Conservation (phyloP, 2,888 invertebrate species). For the Calameuta filiformis region DNA sequence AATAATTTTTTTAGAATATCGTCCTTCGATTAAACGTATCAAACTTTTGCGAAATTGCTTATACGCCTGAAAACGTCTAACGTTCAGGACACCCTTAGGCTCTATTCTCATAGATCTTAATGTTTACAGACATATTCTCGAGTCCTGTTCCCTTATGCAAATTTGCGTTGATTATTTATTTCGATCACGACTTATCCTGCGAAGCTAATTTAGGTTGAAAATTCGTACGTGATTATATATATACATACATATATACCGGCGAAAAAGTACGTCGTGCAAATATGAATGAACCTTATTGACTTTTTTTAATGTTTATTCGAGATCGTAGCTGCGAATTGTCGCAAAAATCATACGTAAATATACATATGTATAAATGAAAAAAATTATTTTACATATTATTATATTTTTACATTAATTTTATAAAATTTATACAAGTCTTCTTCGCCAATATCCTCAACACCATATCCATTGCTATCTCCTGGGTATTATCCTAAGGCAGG, state of each 20-base stretch:
- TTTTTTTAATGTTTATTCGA: not conserved
- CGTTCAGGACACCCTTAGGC: not conserved
- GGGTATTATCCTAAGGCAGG: not conserved
- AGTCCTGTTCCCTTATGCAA: not conserved
- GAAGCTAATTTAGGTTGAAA: not conserved
- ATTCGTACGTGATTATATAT: not conserved
- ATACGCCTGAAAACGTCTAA: not conserved
- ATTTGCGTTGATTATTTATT: not conserved
- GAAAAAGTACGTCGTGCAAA: not conserved
- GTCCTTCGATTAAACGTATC: no score
- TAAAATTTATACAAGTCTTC: not conserved
- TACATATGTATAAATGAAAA: not conserved
- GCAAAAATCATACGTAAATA: not conserved
- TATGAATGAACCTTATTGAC: not conserved
- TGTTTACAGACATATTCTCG: not conserved
- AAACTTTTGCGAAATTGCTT: not conserved
- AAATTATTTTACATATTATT: not conserved
- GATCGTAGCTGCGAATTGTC: not conserved
- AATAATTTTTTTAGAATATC: no score
- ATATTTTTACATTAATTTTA: not conserved
- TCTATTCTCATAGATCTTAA: not conserved
- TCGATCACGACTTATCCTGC: not conserved
- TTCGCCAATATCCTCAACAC: not conserved
- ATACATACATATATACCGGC: no score
- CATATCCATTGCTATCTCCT: not conserved